Percentiles rank a stretch among this genome's conserved stretches.
These are phyloP conservation scores for Hypomecis punctinalis DNA, from an alignment of 2,888 invertebrate genomes.

Conservation along the genomic window DNA sequence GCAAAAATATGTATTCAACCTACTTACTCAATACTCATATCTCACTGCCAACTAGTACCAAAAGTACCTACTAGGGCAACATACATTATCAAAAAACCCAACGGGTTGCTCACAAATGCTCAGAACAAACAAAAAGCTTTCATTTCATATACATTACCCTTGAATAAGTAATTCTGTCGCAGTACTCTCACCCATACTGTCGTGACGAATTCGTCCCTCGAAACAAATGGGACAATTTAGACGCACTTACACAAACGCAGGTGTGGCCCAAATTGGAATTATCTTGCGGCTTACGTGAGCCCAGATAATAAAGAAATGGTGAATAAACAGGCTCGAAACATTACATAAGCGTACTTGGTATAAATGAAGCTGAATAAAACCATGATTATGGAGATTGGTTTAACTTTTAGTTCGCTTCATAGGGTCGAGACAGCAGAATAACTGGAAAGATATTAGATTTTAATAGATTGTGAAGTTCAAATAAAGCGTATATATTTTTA, in stretches of 20 bases:
- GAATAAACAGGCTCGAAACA: slow-evolving; percentile 19
- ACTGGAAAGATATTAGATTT: too few species aligned
- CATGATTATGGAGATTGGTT: neutral
- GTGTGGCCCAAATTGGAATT: slow-evolving; percentile 52
- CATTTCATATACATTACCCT: slow-evolving; percentile 19
- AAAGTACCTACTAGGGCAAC: too few species aligned
- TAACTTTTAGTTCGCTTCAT: neutral
- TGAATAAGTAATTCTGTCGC: slow-evolving; percentile 33
- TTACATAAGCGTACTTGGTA: slow-evolving; percentile 6
- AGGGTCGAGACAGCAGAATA: neutral
- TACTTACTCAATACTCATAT: too few species aligned
- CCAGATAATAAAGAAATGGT: slow-evolving; percentile 45
- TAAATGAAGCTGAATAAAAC: neutral
- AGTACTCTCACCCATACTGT: slow-evolving; percentile 37
- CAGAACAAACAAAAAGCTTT: slow-evolving; percentile 1
- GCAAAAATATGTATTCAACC: too few species aligned
- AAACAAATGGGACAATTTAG: slow-evolving; percentile 45
- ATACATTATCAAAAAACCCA: neutral
- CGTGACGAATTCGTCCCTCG: slow-evolving; percentile 42
- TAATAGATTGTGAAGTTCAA: too few species aligned
- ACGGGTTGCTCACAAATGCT: neutral
- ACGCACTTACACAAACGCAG: slow-evolving; percentile 46
- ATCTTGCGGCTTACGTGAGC: slow-evolving; percentile 42
- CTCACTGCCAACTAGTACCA: too few species aligned
- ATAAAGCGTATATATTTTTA: too few species aligned